Conservation (phyloP, 1,140 invertebrate genomes). For the Drosophila nannoptera region DNA sequence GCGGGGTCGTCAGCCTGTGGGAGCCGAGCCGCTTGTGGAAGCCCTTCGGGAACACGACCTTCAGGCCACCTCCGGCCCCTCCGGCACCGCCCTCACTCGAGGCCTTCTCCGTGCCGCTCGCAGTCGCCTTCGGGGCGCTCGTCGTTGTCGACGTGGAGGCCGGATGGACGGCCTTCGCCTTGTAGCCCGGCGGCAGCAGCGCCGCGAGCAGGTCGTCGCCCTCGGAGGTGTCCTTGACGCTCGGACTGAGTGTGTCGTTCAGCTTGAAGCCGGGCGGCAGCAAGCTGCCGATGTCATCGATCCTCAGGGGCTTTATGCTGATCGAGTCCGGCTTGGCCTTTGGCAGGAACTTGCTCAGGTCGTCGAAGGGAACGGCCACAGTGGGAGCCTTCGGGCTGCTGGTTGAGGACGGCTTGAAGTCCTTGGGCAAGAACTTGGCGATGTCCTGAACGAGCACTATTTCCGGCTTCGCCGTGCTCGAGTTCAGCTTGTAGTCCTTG, state of each 20-base stretch:
- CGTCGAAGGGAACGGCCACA: slow-evolving; percentile 78
- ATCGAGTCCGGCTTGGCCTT: slow-evolving; percentile 23
- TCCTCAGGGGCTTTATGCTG: slow-evolving; percentile 46
- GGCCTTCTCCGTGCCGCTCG: slow-evolving; percentile 44
- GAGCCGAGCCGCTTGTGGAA: slow-evolving; percentile 85
- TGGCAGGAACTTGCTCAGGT: slow-evolving; percentile 79
- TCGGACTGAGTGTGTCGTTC: slow-evolving; percentile 57
- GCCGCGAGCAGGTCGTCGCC: slow-evolving; percentile 81
- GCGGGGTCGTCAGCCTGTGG: slow-evolving; percentile 82
- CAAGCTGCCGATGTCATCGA: slow-evolving; percentile 79
- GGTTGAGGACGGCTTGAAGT: slow-evolving; percentile 81
- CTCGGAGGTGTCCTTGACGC: slow-evolving; percentile 68
- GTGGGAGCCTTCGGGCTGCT: slow-evolving; percentile 46
- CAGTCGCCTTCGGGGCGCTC: slow-evolving; percentile 48
- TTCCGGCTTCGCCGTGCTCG: slow-evolving; percentile 56
- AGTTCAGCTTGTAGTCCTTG: slow-evolving; percentile 82
- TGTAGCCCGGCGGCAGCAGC: slow-evolving; percentile 83
- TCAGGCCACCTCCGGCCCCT: slow-evolving; percentile 81
- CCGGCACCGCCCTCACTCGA: slow-evolving; percentile 42
- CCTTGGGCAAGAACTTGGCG: slow-evolving; percentile 83
- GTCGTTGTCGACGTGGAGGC: slow-evolving; percentile 56
- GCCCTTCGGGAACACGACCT: slow-evolving; percentile 89
- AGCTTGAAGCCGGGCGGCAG: slow-evolving; percentile 82
- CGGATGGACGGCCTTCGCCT: slow-evolving; percentile 59
- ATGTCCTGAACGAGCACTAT: slow-evolving; percentile 79